phyloP scores from a whole-genome alignment of 1,140 invertebrate species.

The Drosophila nigromelanica region DNA sequence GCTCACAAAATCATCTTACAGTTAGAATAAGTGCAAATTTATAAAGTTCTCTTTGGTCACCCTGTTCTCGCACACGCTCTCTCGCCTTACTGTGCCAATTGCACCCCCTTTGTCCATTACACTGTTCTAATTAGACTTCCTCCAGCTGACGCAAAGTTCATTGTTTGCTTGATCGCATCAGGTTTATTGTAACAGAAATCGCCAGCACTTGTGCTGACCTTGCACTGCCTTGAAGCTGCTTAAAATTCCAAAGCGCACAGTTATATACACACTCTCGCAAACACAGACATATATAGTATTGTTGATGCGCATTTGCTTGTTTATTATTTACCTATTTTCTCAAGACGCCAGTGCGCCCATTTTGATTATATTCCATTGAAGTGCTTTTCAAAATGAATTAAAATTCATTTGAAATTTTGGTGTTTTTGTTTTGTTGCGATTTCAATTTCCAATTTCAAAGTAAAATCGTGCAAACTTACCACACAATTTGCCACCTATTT shows the following conservation, averaged over 20 bases:
- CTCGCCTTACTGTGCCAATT: not conserved
- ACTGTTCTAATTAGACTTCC: slow-evolving; percentile 30
- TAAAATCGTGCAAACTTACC: slow-evolving; percentile 19
- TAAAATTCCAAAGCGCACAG: slow-evolving; percentile 37
- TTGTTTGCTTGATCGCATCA: slow-evolving; percentile 60
- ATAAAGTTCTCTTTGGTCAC: slow-evolving; percentile 13
- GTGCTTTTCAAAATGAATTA: slow-evolving; percentile 21
- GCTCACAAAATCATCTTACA: slow-evolving; percentile 30
- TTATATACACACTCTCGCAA: slow-evolving; percentile 4
- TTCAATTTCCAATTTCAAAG: slow-evolving; percentile 28
- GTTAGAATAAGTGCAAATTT: slow-evolving; percentile 20
- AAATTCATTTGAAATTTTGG: slow-evolving; percentile 28
- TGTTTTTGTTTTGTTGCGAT: not conserved
- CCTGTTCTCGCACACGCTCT: slow-evolving; percentile 1
- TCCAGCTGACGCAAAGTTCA: slow-evolving; percentile 57
- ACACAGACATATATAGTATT: slow-evolving; percentile 3
- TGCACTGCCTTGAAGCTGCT: slow-evolving; percentile 28
- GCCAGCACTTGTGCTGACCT: slow-evolving; percentile 14
- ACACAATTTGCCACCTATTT: slow-evolving; percentile 32
- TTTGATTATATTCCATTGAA: slow-evolving; percentile 34
- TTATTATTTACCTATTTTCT: slow-evolving; percentile 31
- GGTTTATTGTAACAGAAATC: slow-evolving; percentile 5
- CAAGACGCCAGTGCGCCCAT: slow-evolving; percentile 19
- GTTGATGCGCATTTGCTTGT: slow-evolving; percentile 38
- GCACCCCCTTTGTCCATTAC: slow-evolving; percentile 8